A percentile compares a stretch with the other conserved stretches of the same genome.
These are phyloP conservation scores for Rhinichthys klamathensis DNA, from an alignment of 2,113 vertebrate species.

Conservation along the genomic window DNA sequence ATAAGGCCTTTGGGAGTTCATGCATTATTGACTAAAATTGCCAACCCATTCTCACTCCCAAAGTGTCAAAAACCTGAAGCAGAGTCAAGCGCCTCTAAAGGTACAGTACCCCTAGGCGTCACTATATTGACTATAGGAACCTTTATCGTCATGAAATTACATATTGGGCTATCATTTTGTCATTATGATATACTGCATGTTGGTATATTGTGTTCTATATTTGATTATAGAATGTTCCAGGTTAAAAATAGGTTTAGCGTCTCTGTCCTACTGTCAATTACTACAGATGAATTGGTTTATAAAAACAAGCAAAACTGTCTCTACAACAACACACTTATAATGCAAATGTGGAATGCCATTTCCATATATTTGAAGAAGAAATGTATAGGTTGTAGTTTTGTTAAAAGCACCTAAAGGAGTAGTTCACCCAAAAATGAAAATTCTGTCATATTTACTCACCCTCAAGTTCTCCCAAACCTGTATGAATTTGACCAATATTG, in stretches of 20 bases:
- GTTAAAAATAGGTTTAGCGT: background rate
- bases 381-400: background rate
- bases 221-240: background rate
- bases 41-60: background rate
- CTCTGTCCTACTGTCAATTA: background rate
- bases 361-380: background rate
- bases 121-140: background rate
- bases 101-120: too few relatives aligned
- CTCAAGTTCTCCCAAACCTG: too few relatives aligned
- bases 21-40: too few relatives aligned
- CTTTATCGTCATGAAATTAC: background rate
- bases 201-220: background rate
- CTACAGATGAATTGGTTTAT: background rate
- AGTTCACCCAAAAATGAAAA: too few relatives aligned
- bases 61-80: too few relatives aligned
- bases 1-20: background rate
- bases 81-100: too few relatives aligned
- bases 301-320: background rate
- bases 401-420: background rate
- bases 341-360: background rate
- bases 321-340: background rate
- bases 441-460: too few relatives aligned
- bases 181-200: background rate
- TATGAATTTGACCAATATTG: too few relatives aligned
- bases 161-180: background rate